Base-by-base conservation (phyloP, 2,113 vertebrate genomes). In the Syngnathus scovelli region DNA sequence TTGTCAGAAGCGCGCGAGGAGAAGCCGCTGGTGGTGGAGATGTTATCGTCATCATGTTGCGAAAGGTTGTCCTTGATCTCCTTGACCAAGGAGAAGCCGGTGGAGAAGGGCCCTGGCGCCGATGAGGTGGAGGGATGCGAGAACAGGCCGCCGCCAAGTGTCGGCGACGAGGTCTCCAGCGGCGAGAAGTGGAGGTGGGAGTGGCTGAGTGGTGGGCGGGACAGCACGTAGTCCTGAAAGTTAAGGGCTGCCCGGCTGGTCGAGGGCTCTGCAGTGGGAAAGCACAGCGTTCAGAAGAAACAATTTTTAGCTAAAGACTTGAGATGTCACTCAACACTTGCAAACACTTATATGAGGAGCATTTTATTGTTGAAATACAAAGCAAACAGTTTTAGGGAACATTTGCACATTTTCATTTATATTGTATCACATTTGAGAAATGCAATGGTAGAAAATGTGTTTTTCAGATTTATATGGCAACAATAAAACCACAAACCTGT, bases 11-110 rank as follows among this genome's bases (percentile, higher is more conserved):
- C 97, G 62, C 97, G 93, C 67, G 96, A 99, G 43, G 97, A 99
- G 83, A 99, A 99, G 55, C 96, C 97, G 85, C 97, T 99, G 41
- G 97, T 99, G 76, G 96, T 99, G 86, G 97, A 99, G 91, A 99
- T 98, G 91, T 98, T 99, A 86, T 99, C 97, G 16, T 99, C 96
- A 86, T 99, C 96, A 21, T 98, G 96, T 85, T 96, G 94, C 77
- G 97, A 99, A 88, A 94, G 93, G 91, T 95, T 95, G 86, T 99
- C 96, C 90, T 98, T 98, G 77, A 98, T 96, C 92, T 99, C 97
- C 85, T 98, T 99, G 38, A 97, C 94, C 43, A 98, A 90, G 51
- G 95, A 93, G 48, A 87, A 88, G 5, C 84, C 85, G 0, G 11
- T 94, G 76, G 70, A 93, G 86, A 96, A 92, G 72, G 94, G 91